Evolutionary conservation across 1,140 invertebrate species (phyloP).

Genomic region (Metopolophium dirhodum): DNA sequence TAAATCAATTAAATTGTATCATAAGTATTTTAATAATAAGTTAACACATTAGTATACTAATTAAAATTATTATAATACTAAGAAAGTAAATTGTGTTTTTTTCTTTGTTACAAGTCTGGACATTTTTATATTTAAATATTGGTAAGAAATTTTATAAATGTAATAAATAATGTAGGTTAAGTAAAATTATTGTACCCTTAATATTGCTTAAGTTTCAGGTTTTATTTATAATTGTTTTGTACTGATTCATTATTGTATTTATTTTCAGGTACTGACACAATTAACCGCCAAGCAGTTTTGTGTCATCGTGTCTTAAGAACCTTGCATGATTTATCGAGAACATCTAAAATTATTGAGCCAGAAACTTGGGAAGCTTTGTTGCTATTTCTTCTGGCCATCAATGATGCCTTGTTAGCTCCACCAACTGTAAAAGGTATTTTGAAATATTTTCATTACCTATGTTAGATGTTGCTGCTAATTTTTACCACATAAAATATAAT

Average conservation of each 20-base stretch:
- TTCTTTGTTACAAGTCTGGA: conserved; percentile 76
- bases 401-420: conserved; percentile 88
- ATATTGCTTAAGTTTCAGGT: background rate
- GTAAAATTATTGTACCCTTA: background rate
- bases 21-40: background rate
- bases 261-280: conserved; percentile 78
- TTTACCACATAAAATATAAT: background rate
- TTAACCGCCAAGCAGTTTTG: conserved; percentile 91
- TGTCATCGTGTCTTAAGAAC: conserved; percentile 93
- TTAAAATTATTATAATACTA: background rate
- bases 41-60: background rate
- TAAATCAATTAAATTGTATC: conserved; percentile 64
- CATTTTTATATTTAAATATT: conserved; percentile 83
- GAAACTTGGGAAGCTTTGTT: conserved; percentile 92
- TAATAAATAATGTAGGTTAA: background rate
- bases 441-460: background rate
- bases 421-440: conserved; percentile 80
- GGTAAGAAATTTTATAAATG: conserved; percentile 53
- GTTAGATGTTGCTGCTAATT: background rate
- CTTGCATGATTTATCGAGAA: conserved; percentile 84
- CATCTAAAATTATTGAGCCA: conserved; percentile 77
- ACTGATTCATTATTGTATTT: background rate
- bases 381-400: conserved; percentile 89
- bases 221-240: background rate
- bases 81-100: conserved; percentile 57